Evolutionary conservation across 2,888 invertebrate genomes (phyloP), one percentile per base, ranked within the genome.

Genomic region (Monochamus alternatus): DNA sequence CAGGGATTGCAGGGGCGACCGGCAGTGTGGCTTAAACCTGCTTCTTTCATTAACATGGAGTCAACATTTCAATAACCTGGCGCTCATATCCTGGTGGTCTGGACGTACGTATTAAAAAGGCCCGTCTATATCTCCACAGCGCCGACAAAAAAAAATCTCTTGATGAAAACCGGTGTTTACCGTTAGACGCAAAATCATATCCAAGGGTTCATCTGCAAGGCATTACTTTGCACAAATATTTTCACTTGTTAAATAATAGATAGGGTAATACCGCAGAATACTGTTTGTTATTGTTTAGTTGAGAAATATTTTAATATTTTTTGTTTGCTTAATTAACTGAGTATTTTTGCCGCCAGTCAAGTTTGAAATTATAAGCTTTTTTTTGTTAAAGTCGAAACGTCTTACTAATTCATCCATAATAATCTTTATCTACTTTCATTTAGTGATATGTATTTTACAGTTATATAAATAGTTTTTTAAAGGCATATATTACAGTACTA

Each of bases 1-100:
- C 78, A 76, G 81, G 78, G 79, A 79, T 73, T 77, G 77, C 64
- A 79, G 75, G 75, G 80, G 67, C 30, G 68, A 74, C 74, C 81
- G 81, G 80, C 81, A 82, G 78, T 80, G 78, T 80, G 82, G 87
- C 86, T 87, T 87, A 87, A 87, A 87, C 85, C 85, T 86, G 85
- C 86, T 87, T 86, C 87, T 88, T 88, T 88, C 87, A 88, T 88
- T 87, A 88, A 87, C 87, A 88, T 87, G 83, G 82, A 84, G 84
- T 84, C 85, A 86, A 87, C 87, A 86, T 88, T 88, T 87, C 88
- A 88, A 88, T 88, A 88, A 88, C 88, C 86, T 87, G 87, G 87
- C 82, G 81, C 84, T 87, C 87, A 87, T 87, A 87, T 86, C 87
- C 86, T 85, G 86, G 47, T 68, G 66, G 70, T 68, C 75, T 68